These are phyloP conservation scores for Hirudinaria manillensis DNA, from an alignment of 2,888 invertebrate species.

Conservation along the genomic window DNA sequence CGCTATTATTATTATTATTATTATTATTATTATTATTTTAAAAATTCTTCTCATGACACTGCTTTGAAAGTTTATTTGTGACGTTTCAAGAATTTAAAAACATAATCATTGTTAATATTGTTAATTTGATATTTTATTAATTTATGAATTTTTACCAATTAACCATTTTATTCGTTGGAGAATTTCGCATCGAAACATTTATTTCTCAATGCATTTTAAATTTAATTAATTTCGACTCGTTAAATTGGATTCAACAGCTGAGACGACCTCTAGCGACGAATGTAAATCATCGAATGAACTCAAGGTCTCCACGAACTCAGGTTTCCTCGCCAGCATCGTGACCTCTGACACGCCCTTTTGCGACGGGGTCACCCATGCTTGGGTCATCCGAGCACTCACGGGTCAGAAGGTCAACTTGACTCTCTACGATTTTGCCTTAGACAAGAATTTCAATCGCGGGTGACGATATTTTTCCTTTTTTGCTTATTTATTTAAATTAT, in stretches of 20 bases:
- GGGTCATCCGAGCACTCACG: slow-evolving; percentile 30
- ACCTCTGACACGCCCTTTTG: slow-evolving; percentile 33
- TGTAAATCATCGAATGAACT: slow-evolving; percentile 27
- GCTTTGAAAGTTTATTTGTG: too few species aligned
- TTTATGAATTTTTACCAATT: too few species aligned
- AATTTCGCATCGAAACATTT: too few species aligned
- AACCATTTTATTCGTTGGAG: too few species aligned
- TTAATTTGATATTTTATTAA: too few species aligned
- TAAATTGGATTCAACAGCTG: slow-evolving; percentile 19
- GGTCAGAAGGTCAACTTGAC: slow-evolving; percentile 33
- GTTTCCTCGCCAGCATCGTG: slow-evolving; percentile 32
- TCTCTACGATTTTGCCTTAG: slow-evolving; percentile 34
- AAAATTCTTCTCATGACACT: not conserved
- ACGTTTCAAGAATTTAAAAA: too few species aligned
- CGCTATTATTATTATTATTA: slow-evolving; percentile 15
- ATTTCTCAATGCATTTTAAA: too few species aligned
- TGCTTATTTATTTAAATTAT: too few species aligned
- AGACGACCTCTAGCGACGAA: slow-evolving; percentile 24
- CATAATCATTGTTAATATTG: too few species aligned
- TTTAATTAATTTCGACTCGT: too few species aligned
- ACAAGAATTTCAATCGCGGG: not conserved
- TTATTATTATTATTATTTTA: slow-evolving; percentile 16
- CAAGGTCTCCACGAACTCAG: slow-evolving; percentile 26
- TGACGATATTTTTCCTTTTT: not conserved
- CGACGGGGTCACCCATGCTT: slow-evolving; percentile 33